Base-by-base conservation (phyloP, 2,797 vertebrate species). In the Trachurus trachurus region DNA sequence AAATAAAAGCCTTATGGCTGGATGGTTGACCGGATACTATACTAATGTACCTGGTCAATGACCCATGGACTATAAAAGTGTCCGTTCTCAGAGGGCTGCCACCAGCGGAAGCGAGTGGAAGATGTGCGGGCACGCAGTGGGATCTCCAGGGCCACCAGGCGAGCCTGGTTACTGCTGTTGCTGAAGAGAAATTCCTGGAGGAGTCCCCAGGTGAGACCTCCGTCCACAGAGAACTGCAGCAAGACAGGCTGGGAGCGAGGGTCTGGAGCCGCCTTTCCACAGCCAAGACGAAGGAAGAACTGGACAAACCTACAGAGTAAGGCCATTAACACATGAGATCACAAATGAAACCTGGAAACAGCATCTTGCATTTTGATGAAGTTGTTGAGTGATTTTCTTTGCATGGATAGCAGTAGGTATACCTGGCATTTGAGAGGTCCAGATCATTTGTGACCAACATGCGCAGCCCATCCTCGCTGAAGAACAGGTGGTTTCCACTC, bases 31-130 rank as follows among this genome's bases (percentile, higher is more conserved):
- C n/a, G 50, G n/a, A 63, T 72, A 50, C 47, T 65, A 40, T 85
- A 88, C 78, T 29, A 72, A 8, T 63, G 39, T 91, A 99, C 98
- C 96, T 99, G 98, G 91, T 99, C 98, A 1, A 99, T 99, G 66
- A 99, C 98, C 98, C 98, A 99, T n/a, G 98, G 98, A 34, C 98
- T 99, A 87, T 98, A 98, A 92, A 99, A 99, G 84, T 99, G 97
- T 26, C 98, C 98, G 0, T 96, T 97, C 59, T 98, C 98, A 0
- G 98, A 99, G 0, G 98, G 98, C 3, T 99, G 98, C 98, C 98
- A 99, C 98, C 98, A 99, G 81, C 97, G 97, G 19, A 99, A 94
- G 5, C 97, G 96, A 2, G 98, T 97, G 59, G 96, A 96, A 17
- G 93, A 19, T 0, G 97, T 97, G 3, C 97, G 97, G 17, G 98